phyloP scores from a whole-genome alignment of 2,888 invertebrate species.

The Atethmia centrago region DNA sequence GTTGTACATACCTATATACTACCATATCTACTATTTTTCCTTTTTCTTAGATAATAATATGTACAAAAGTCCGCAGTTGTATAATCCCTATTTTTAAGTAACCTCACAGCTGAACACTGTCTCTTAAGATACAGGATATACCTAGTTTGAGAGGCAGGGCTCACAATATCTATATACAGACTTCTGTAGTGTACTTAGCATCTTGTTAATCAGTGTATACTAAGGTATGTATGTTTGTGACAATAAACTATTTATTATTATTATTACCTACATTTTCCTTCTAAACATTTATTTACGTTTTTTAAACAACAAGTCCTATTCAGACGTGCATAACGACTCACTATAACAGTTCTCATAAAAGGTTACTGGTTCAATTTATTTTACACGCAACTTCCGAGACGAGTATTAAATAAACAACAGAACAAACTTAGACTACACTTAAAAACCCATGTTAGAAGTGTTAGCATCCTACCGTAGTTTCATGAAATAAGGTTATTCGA shows the following conservation, averaged over 20 bases:
- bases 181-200: no score
- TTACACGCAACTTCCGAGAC: conserved; percentile 24
- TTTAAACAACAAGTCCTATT: conserved; percentile 15
- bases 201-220: no score
- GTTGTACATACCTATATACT: not conserved
- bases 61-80: no score
- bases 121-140: no score
- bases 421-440: conserved; percentile 28
- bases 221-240: no score
- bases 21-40: no score
- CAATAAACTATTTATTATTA: no score
- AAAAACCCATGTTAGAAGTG: conserved; percentile 20
- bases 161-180: no score
- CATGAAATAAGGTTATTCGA: not conserved
- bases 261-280: not conserved
- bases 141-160: no score
- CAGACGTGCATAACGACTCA: not conserved
- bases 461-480: conserved; percentile 18
- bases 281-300: not conserved
- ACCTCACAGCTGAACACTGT: no score
- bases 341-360: conserved; percentile 18
- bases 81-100: no score
- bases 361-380: conserved; percentile 28
- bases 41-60: no score
- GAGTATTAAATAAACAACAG: conserved; percentile 31